Evolutionary conservation across 1,140 invertebrate genomes (phyloP).

Genomic region (Cydia amplana): DNA sequence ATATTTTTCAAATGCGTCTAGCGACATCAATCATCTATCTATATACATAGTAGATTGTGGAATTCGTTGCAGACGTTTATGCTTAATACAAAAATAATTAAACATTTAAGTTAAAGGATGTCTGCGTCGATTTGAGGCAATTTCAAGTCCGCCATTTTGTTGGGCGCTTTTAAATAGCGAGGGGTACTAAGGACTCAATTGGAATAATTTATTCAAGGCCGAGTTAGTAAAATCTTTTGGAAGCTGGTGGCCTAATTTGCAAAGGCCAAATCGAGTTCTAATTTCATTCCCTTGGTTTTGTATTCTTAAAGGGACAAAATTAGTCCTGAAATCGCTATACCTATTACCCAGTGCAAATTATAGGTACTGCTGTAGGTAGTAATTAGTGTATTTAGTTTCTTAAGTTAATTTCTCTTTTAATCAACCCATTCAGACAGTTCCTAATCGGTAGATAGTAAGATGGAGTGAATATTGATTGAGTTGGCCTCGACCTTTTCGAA

Average conservation of each 20-base stretch:
- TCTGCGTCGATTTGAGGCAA: slow-evolving; percentile 39
- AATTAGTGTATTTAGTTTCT: not conserved
- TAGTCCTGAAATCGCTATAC: not conserved
- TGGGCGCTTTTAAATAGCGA: slow-evolving; percentile 53
- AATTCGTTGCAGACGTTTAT: no score
- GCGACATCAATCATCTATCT: no score
- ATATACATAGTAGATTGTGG: no score
- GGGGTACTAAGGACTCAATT: not conserved
- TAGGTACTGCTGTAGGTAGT: not conserved
- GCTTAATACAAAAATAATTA: not conserved
- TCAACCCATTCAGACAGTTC: not conserved
- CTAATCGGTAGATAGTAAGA: not conserved
- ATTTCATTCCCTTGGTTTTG: slow-evolving; percentile 1
- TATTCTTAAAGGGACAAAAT: slow-evolving; percentile 6
- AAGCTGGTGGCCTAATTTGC: slow-evolving; percentile 2
- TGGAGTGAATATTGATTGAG: not conserved
- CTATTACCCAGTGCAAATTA: no score
- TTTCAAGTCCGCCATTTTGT: slow-evolving; percentile 46
- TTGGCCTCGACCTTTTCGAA: not conserved
- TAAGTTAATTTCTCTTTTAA: not conserved
- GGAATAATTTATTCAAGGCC: slow-evolving; percentile 28
- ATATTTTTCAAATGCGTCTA: no score
- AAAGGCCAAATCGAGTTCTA: not conserved
- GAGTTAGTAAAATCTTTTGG: slow-evolving; percentile 1
- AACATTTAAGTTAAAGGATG: slow-evolving; percentile 38